Base-by-base conservation (phyloP, 2,888 invertebrate species). In the Scotopteryx bipunctaria region DNA sequence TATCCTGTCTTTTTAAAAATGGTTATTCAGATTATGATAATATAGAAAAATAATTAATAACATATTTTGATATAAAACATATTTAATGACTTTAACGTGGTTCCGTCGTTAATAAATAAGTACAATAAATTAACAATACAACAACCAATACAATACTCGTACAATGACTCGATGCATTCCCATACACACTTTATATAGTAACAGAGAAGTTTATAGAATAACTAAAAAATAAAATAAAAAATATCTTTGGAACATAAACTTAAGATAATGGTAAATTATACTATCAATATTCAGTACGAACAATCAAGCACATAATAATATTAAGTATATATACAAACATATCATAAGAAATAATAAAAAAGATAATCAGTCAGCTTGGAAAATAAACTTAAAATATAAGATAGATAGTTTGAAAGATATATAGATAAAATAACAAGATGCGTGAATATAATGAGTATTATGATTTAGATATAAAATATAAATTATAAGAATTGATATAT, bases 231-330 rank as follows among this genome's bases (percentile, higher is more conserved):
- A 73, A 68, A 63, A 75, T 73, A 78, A 70, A n/a, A 65, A 52
- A 75, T 78, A 81, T 87, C 88, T 88, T 89, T 88, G 88, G 89
- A 81, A 83, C 77, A 67, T 72, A 82, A 63, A 60, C 60, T 60
- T 59, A 63, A 55, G 48, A 50, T 32, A 47, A 72, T 77, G 71
- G 72, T 73, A 75, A 71, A 73, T 67, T 69, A 41, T 44, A 43
- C 44, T 49, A 52, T 36, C 5, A 41, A 11, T 15, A 44, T 47
- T 32, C 21, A 37, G 15, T 32, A 52, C 5, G 38, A 49, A 45
- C 14, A 55, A 23, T 32, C 5, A 25, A 41, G 36, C 46, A 38
- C 1, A 17, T 13, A 27, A 21, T 21, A 3, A 38, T n/a, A 35
- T 19, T 27, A 36, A 23, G 4, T 16, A 38, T 3, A 15, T 23